Evolutionary conservation across 2,113 vertebrate genomes (phyloP).

Genomic region (Planiliza haematocheilus): DNA sequence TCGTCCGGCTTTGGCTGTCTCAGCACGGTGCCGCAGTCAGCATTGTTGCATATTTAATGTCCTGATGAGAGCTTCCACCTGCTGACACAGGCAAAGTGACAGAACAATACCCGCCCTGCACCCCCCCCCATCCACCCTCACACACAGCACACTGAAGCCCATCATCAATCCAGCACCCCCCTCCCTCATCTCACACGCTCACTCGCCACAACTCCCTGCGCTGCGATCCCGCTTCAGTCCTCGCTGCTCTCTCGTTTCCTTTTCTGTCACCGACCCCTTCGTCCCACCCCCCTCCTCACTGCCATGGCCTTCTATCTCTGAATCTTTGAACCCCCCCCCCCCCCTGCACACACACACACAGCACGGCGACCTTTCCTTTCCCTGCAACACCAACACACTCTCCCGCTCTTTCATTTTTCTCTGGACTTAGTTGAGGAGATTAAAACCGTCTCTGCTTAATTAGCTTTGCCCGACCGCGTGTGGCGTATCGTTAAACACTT

Average conservation of each 20-base stretch:
- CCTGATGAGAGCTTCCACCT: conserved; percentile 97
- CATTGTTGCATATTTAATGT: conserved; percentile 99
- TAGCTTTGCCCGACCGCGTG: conserved; percentile 3
- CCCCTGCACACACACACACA: no score
- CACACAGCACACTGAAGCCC: conserved; percentile 48
- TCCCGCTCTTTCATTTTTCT: conserved; percentile 8
- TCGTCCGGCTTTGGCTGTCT: conserved; percentile 87
- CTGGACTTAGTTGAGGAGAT: conserved; percentile 19
- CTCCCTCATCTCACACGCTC: conserved; percentile 60
- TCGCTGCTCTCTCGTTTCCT: conserved; percentile 41
- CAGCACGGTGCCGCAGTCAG: conserved; percentile 95
- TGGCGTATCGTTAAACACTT: conserved; percentile 22
- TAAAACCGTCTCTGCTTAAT: conserved; percentile 36
- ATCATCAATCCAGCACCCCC: conserved; percentile 86
- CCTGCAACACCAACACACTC: conserved; percentile 48
- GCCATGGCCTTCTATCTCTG: conserved; percentile 67
- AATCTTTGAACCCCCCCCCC: no score
- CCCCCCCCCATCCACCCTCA: conserved; percentile 50
- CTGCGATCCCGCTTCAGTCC: conserved; percentile 58
- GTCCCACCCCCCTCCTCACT: conserved; percentile 3
- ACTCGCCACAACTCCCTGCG: conserved; percentile 60
- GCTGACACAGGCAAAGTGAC: conserved; percentile 99
- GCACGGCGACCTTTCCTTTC: conserved; percentile 63
- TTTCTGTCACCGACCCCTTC: conserved; percentile 19
- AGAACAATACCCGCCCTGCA: conserved; percentile 90